A percentile compares a stretch with the other conserved stretches of the same genome.
Conservation (phyloP, 64 coral and sea anemone species). For the Catalaphyllia jardinei region DNA sequence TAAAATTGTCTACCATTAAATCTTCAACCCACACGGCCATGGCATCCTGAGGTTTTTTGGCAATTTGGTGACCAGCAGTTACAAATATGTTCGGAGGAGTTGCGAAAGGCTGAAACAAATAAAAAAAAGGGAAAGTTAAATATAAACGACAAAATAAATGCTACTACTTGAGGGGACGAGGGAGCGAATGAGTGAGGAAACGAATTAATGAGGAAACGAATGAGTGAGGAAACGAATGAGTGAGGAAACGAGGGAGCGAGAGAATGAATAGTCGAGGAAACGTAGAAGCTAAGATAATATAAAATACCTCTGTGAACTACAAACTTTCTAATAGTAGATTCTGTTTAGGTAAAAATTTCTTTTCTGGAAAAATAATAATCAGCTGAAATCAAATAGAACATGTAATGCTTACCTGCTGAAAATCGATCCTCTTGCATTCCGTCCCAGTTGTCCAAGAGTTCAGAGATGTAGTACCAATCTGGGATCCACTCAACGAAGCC, state of each 20-base stretch:
- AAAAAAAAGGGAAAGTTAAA: background rate
- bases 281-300: too few relatives aligned
- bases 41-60: conserved; percentile 40
- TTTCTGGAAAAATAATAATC: background rate
- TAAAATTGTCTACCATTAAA: conserved; percentile 30
- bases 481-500: background rate
- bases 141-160: too few relatives aligned
- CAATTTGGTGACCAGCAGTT: conserved; percentile 50
- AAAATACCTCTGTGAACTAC: background rate
- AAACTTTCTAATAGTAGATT: background rate
- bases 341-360: background rate
- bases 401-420: conserved; percentile 18
- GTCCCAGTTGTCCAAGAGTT: conserved; percentile 46
- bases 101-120: conserved; percentile 17
- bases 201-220: too few relatives aligned
- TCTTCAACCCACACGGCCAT: conserved; percentile 57
- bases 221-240: too few relatives aligned
- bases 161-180: too few relatives aligned
- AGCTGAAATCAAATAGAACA: background rate
- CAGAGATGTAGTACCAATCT: conserved; percentile 18
- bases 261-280: background rate
- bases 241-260: too few relatives aligned
- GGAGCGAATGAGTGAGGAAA: too few relatives aligned
- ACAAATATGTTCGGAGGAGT: conserved; percentile 55
- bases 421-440: conserved; percentile 9